Conservation (phyloP, 2,797 vertebrate genomes). For the Pseudocheirus occidentalis region DNA sequence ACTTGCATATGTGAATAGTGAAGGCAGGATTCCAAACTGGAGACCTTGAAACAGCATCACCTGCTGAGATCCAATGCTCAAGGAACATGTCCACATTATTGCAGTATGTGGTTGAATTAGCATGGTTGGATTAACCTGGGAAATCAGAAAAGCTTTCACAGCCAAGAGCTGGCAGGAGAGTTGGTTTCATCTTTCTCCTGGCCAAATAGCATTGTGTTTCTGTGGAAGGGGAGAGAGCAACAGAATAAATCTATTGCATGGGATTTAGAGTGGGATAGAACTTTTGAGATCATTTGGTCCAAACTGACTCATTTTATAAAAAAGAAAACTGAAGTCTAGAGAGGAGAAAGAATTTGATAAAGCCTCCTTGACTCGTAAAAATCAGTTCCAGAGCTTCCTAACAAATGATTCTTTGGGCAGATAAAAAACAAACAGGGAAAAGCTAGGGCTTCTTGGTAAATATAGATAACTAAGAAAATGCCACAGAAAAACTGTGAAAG, state of each 20-base stretch:
- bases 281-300: not conserved
- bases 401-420: not conserved
- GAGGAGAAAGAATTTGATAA: not conserved
- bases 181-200: not conserved
- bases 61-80: slow-evolving; percentile 43
- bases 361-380: not conserved
- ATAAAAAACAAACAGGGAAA: not conserved
- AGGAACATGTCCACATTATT: not conserved
- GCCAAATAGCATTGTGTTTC: not conserved
- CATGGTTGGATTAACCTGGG: not conserved
- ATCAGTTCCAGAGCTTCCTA: not conserved
- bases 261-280: not conserved
- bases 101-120: not conserved
- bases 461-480: not conserved
- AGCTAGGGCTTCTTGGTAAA: not conserved
- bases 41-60: not conserved
- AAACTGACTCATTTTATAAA: not conserved
- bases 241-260: not conserved
- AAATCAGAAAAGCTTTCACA: slow-evolving; percentile 1
- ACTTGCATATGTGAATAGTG: not conserved
- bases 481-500: not conserved
- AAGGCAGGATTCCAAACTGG: slow-evolving; percentile 24
- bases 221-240: not conserved
- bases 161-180: not conserved
- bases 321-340: not conserved